Conservation (phyloP, 2,797 vertebrate genomes). For the Apogon talboti region DNA sequence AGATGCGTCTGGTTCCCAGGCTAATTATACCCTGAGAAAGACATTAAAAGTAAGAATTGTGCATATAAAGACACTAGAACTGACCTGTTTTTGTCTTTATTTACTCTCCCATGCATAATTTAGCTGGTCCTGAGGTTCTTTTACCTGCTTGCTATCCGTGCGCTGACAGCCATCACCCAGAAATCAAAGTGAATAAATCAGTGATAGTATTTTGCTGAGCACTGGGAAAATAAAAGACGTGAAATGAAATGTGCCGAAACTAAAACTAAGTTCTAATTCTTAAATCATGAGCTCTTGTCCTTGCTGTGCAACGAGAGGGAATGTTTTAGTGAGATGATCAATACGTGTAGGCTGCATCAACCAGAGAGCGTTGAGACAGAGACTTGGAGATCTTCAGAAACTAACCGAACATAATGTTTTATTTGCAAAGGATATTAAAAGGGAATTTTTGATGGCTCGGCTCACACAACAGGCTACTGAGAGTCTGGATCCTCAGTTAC, state of each 20-base stretch:
- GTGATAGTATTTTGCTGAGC: constrained; percentile 29
- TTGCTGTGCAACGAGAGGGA: constrained; percentile 65
- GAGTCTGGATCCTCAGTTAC: constrained; percentile 45
- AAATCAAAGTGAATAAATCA: constrained; percentile 38
- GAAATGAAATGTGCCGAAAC: constrained; percentile 44
- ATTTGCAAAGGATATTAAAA: constrained; percentile 79
- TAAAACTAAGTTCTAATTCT: constrained; percentile 60
- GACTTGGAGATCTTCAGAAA: constrained; percentile 70
- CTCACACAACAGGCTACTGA: constrained; percentile 54
- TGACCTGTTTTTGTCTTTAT: background rate
- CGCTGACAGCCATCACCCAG: constrained; percentile 8
- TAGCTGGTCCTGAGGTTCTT: constrained; percentile 1
- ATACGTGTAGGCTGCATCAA: constrained; percentile 68
- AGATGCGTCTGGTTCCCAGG: too few species aligned
- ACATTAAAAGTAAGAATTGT: too few species aligned
- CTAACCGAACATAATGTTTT: constrained; percentile 76
- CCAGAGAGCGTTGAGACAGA: constrained; percentile 54
- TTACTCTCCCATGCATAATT: background rate
- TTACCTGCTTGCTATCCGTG: constrained; percentile 15
- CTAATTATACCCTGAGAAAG: too few species aligned
- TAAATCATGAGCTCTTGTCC: constrained; percentile 75
- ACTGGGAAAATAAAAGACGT: constrained; percentile 25
- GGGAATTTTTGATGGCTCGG: constrained; percentile 70
- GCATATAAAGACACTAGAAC: background rate
- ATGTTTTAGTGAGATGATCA: constrained; percentile 76